Evolutionary conservation across 2,797 vertebrate genomes (phyloP).

Genomic region (Podarcis siculus): DNA sequence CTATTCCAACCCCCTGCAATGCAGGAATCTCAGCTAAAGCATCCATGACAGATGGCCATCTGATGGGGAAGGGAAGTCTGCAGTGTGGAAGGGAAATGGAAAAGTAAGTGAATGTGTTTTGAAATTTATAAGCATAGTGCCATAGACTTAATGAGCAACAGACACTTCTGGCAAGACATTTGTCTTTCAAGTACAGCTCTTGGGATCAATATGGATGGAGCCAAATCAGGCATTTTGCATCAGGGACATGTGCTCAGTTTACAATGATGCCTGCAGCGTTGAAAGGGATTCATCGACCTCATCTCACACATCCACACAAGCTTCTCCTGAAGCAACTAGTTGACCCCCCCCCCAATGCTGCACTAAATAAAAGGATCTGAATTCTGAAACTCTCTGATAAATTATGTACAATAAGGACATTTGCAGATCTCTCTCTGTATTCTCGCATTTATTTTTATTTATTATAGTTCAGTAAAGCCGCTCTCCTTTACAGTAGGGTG

Average conservation of each 20-base stretch:
- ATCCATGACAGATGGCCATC: no score
- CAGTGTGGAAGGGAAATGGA: no score
- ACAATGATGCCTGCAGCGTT: neutral
- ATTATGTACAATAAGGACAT: neutral
- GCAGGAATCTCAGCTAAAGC: no score
- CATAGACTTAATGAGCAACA: neutral
- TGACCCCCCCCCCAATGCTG: neutral
- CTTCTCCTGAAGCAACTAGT: neutral
- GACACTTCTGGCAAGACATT: neutral
- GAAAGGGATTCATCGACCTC: neutral
- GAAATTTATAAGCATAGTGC: neutral
- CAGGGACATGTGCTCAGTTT: neutral
- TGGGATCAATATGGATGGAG: neutral
- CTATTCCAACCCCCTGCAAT: no score
- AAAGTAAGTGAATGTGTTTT: neutral
- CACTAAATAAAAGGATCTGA: neutral
- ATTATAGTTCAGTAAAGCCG: no score
- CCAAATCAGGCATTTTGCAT: neutral
- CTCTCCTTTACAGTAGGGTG: no score
- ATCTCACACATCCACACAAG: neutral
- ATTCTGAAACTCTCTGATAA: neutral
- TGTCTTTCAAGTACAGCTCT: neutral
- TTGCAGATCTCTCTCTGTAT: neutral
- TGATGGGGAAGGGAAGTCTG: neutral
- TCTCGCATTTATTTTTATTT: no score